Evolutionary conservation across 2,113 vertebrate species (phyloP).

Genomic region (Megaceryle torquata): DNA sequence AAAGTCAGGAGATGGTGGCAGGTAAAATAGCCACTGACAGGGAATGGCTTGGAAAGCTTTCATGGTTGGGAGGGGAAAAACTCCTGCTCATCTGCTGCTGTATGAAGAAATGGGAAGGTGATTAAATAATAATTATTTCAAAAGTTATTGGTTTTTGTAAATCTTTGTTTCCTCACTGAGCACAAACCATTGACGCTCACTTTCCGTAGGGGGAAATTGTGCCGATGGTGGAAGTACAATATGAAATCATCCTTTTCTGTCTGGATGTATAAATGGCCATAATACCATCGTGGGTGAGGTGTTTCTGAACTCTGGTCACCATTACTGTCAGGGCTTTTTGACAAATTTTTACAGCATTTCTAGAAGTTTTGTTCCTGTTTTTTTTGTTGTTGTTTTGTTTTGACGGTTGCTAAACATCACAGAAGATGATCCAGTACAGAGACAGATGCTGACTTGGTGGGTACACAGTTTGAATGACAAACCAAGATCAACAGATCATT

Average conservation of each 20-base stretch:
- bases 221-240: background rate
- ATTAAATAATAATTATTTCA: background rate
- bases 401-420: background rate
- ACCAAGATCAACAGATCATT: constrained; percentile 66
- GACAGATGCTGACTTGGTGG: constrained; percentile 53
- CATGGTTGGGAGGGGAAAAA: background rate
- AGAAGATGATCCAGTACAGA: constrained; percentile 14
- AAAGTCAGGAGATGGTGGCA: background rate
- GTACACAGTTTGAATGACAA: constrained; percentile 59
- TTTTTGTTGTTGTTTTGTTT: background rate
- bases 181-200: background rate
- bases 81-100: background rate
- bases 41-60: background rate
- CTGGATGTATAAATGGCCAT: background rate
- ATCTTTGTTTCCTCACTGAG: background rate
- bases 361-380: background rate
- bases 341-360: background rate
- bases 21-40: background rate
- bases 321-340: background rate
- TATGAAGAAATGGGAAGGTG: background rate
- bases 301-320: background rate
- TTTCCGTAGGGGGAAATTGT: background rate
- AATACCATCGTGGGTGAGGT: background rate
- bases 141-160: background rate
- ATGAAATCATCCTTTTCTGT: background rate